Conservation (phyloP, 1,140 invertebrate species). For the Lanistes nyassanus region DNA sequence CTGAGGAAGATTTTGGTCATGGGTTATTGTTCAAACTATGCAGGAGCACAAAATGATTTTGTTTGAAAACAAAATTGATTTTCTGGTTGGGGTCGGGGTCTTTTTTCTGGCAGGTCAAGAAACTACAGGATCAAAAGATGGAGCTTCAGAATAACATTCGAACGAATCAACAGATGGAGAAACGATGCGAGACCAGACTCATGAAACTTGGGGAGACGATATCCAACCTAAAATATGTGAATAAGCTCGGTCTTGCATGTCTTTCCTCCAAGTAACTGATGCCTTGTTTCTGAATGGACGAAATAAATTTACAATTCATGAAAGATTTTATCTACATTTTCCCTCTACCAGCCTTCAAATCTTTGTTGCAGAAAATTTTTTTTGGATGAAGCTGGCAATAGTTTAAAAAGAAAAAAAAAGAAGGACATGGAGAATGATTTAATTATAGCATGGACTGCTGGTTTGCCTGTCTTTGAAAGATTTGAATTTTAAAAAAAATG, state of each 20-base stretch:
- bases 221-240: conserved; percentile 40
- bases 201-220: conserved; percentile 53
- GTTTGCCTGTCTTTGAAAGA: background rate
- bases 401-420: background rate
- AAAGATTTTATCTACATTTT: no score
- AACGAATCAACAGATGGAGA: conserved; percentile 48
- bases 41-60: no score
- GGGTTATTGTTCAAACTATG: no score
- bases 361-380: no score
- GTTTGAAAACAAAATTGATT: background rate
- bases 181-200: conserved; percentile 46
- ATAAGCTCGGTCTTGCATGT: background rate
- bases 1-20: no score
- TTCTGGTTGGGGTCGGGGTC: no score
- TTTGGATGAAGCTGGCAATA: no score
- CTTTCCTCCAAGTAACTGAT: no score
- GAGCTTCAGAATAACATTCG: conserved; percentile 36
- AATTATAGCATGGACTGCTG: background rate
- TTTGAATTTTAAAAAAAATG: background rate
- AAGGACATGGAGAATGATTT: background rate
- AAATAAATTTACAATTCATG: no score
- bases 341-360: no score
- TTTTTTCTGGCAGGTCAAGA: background rate
- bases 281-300: no score
- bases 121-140: conserved; percentile 1